Evolutionary conservation across 2,888 invertebrate species (phyloP), one percentile per base, ranked within the genome.

Genomic region (Agrotis ipsilon): DNA sequence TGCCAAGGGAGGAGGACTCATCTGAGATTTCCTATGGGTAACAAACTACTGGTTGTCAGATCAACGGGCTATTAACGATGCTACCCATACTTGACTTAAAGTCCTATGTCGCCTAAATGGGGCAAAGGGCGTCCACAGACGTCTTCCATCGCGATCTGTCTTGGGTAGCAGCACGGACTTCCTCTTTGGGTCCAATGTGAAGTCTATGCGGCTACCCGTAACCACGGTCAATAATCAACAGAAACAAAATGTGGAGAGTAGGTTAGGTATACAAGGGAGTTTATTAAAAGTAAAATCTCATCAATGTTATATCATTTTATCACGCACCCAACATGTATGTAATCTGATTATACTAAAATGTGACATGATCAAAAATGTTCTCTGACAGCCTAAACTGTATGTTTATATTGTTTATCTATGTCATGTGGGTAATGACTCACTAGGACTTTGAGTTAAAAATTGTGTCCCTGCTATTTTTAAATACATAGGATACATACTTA

Each of bases 381-480:
- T 27, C 60, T 0, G 5, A 49, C 48, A 49, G 51, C 76, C 45
- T 52, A 43, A 77, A 77, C 71, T 71, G 51, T 57, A 62, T 74
- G 62, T 75, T 62, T 71, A 45, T 32, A 24, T 52, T 75, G 55
- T 61, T 58, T 77, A 74, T 77, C 71, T 77, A 57, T 62, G 45
- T 58, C 13, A 49, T 70, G 51, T 52, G n/a, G n/a, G 14, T 43
- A 18, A 49, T 71, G 72, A 77, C 24, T 77, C 78, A 75, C 51
- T 70, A 19, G 13, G 13, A 24, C 43, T 70, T n/a, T 5, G 16
- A 52, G 21, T 61, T 43, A 21, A 61, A 73, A 55, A 60, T 51
- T 54, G 19, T 54, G 52, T 51, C n/a, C n/a, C 16, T 0, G 1
- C 14, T 32, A n/a, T 39, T 52, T 45, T 19, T 51, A 48, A n/a